A percentile compares a stretch with the other conserved stretches of the same genome.
Evolutionary conservation across 2,113 vertebrate species (phyloP).

Genomic region (Bufo gargarizans): DNA sequence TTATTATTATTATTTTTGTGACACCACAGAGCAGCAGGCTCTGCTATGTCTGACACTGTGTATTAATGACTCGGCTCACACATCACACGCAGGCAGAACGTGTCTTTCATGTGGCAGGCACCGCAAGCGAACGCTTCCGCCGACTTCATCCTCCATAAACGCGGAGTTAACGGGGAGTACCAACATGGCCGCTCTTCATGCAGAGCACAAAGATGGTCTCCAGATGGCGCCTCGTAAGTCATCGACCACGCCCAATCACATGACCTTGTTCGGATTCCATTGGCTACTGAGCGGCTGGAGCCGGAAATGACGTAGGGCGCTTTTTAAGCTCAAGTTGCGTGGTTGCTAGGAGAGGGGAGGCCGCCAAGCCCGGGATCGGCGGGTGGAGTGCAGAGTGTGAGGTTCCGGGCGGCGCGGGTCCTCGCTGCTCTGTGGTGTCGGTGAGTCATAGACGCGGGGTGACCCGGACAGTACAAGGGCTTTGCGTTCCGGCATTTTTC

Average conservation of each 20-base stretch:
- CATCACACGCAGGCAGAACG: background rate
- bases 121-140: background rate
- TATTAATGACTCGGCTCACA: background rate
- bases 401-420: background rate
- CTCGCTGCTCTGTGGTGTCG: background rate
- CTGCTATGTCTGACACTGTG: too few relatives aligned
- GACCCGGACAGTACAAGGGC: background rate
- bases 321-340: background rate
- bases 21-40: too few relatives aligned
- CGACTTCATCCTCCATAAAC: background rate
- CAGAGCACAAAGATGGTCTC: background rate
- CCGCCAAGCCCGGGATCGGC: slow-evolving; percentile 50
- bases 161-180: background rate
- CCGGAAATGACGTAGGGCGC: slow-evolving; percentile 7
- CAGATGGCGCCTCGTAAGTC: background rate
- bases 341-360: slow-evolving; percentile 53
- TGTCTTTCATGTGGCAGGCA: slow-evolving; percentile 24
- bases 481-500: background rate
- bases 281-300: background rate
- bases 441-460: background rate
- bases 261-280: background rate
- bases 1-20: too few relatives aligned
- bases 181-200: background rate
- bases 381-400: background rate
- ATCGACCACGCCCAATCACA: background rate